Evolutionary conservation across 1,140 invertebrate species (phyloP).

Genomic region (Drosophila simulans): DNA sequence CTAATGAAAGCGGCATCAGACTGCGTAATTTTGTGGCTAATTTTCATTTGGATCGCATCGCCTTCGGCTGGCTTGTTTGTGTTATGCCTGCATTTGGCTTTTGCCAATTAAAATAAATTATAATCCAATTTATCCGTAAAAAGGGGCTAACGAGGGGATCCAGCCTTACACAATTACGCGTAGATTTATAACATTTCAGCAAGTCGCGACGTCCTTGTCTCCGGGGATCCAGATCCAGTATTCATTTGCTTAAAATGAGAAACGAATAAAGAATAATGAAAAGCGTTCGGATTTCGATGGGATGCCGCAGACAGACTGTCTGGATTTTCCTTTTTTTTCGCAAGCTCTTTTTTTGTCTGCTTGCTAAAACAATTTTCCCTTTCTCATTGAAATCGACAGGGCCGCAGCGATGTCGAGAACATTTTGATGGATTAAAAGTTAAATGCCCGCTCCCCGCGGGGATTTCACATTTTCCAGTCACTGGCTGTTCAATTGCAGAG

Average conservation of each 20-base stretch:
- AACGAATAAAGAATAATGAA: constrained; percentile 52
- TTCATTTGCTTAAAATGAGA: constrained; percentile 61
- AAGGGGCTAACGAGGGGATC: constrained; percentile 15
- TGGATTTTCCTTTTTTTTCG: constrained; percentile 21
- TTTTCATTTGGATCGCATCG: constrained; percentile 44
- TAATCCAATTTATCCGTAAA: constrained; percentile 72
- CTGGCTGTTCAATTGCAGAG: constrained; percentile 33
- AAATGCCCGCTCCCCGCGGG: constrained; percentile 51
- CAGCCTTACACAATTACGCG: constrained; percentile 63
- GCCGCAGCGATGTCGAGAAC: constrained; percentile 33
- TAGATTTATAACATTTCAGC: constrained; percentile 61
- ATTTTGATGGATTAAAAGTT: constrained; percentile 79
- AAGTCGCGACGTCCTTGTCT: constrained; percentile 25
- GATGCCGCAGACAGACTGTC: constrained; percentile 43
- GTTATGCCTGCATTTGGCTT: constrained; percentile 45
- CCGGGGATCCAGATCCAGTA: constrained; percentile 29
- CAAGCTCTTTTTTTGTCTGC: constrained; percentile 13
- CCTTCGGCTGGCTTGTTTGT: constrained; percentile 29
- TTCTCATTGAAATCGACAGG: constrained; percentile 42
- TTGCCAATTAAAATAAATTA: constrained; percentile 82
- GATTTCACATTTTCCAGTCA: constrained; percentile 36
- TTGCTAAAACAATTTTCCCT: constrained; percentile 65
- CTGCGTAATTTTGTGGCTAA: constrained; percentile 74
- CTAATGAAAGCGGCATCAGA: constrained; percentile 79
- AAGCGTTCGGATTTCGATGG: constrained; percentile 58